phyloP scores from a whole-genome alignment of 2,113 vertebrate species.

The Engraulis encrasicolus region DNA sequence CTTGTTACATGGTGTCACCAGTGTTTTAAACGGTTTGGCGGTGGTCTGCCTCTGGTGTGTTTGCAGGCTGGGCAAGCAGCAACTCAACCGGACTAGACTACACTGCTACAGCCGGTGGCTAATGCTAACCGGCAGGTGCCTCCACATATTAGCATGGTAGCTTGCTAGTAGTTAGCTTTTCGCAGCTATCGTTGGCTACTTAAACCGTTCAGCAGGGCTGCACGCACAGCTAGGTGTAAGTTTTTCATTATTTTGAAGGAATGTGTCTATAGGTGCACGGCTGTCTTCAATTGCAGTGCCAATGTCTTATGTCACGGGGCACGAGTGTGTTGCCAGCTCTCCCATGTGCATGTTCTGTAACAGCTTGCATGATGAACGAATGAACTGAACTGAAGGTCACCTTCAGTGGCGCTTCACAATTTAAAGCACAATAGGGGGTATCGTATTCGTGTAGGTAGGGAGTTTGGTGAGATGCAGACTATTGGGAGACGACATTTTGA shows the following conservation, averaged over 20 bases:
- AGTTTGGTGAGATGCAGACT: background rate
- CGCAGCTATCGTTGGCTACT: background rate
- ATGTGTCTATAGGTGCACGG: background rate
- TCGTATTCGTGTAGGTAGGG: background rate
- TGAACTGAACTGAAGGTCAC: slow-evolving; percentile 85
- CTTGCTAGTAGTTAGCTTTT: slow-evolving; percentile 14
- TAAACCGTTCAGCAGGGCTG: background rate
- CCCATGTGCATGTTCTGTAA: slow-evolving; percentile 66
- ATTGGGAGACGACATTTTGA: background rate
- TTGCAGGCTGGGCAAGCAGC: background rate
- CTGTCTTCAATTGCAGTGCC: background rate
- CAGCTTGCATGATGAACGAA: slow-evolving; percentile 43
- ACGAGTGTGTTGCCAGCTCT: background rate
- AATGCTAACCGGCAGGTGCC: background rate
- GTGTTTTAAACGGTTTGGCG: background rate
- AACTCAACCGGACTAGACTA: background rate
- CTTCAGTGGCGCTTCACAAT: slow-evolving; percentile 76
- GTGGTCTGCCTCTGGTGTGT: background rate
- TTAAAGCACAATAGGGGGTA: slow-evolving; percentile 17
- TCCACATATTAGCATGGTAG: background rate
- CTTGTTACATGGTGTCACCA: background rate
- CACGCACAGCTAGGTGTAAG: background rate
- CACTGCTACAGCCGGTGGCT: background rate
- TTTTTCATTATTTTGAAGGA: background rate
- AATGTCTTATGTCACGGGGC: background rate